These are phyloP conservation scores for Catostylus mosaicus DNA, from an alignment of 30 jellyfish, hydroid and myxozoan species.

Conservation along the genomic window DNA sequence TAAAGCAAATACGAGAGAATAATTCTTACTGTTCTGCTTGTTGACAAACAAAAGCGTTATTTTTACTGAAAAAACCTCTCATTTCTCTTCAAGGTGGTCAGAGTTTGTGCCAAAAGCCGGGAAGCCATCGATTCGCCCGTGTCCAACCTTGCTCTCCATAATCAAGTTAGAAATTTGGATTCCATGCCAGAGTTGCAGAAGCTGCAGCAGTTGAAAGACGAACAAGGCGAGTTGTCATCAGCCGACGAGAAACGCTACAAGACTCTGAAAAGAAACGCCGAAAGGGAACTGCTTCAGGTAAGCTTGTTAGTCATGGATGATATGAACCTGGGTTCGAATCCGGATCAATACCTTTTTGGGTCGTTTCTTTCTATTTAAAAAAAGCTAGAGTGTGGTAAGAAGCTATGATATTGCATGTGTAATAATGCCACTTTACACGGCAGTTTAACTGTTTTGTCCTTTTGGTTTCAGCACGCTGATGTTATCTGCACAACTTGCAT, in stretches of 20 bases:
- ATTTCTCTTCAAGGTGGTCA: slow-evolving; percentile 75
- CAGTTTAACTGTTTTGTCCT: neutral
- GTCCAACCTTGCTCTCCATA: slow-evolving; percentile 90
- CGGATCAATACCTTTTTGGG: too few species aligned
- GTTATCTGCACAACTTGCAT: slow-evolving; percentile 99
- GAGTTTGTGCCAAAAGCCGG: slow-evolving; percentile 99
- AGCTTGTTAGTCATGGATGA: too few species aligned
- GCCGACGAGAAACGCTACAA: slow-evolving; percentile 96
- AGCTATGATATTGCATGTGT: too few species aligned
- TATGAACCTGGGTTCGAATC: too few species aligned
- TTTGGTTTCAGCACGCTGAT: slow-evolving; percentile 94
- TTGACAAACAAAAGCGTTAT: too few species aligned
- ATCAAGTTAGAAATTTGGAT: slow-evolving; percentile 95
- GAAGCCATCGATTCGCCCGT: slow-evolving; percentile 99
- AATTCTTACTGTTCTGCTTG: too few species aligned
- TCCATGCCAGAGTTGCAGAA: slow-evolving; percentile 97
- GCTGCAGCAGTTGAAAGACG: slow-evolving; percentile 96
- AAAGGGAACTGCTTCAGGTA: slow-evolving; percentile 93
- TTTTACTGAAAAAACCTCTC: too few species aligned
- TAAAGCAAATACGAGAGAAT: too few species aligned
- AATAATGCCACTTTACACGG: too few species aligned
- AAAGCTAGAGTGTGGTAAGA: too few species aligned
- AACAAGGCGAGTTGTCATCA: slow-evolving; percentile 98
- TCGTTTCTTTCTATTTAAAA: too few species aligned
- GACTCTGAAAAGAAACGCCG: slow-evolving; percentile 92